Conservation (phyloP, 2,113 vertebrate species). For the Daubentonia madagascariensis region DNA sequence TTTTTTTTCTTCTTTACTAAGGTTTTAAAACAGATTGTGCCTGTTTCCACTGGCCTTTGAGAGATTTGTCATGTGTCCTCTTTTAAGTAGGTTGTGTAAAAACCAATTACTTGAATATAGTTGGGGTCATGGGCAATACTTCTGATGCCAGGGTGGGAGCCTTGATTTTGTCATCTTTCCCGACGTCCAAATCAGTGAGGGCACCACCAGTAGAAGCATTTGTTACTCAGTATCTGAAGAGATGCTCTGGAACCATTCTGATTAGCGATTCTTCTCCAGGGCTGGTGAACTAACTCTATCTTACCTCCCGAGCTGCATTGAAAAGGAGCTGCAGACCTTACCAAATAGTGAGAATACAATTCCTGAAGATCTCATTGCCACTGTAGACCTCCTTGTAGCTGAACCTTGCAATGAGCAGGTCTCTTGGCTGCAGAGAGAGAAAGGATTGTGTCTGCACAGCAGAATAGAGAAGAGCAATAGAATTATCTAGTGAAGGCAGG, state of each 20-base stretch:
- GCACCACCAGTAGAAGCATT: background rate
- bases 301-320: background rate
- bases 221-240: background rate
- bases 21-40: slow-evolving; percentile 58
- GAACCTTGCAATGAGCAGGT: background rate
- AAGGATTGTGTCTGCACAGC: background rate
- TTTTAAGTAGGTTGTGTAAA: slow-evolving; percentile 48
- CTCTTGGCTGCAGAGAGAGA: background rate
- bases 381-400: background rate
- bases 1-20: slow-evolving; percentile 18
- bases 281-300: background rate
- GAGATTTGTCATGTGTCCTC: slow-evolving; percentile 53
- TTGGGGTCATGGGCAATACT: slow-evolving; percentile 12
- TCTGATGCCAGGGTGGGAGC: background rate
- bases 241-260: background rate
- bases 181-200: background rate
- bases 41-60: slow-evolving; percentile 49
- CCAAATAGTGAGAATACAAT: background rate
- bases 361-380: background rate
- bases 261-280: background rate
- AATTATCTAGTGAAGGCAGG: background rate
- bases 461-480: background rate
- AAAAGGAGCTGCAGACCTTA: background rate
- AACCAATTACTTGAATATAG: slow-evolving; percentile 46
- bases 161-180: slow-evolving; percentile 17